Evolutionary conservation across 1,140 invertebrate genomes (phyloP).

Genomic region (Pomacea maculata): DNA sequence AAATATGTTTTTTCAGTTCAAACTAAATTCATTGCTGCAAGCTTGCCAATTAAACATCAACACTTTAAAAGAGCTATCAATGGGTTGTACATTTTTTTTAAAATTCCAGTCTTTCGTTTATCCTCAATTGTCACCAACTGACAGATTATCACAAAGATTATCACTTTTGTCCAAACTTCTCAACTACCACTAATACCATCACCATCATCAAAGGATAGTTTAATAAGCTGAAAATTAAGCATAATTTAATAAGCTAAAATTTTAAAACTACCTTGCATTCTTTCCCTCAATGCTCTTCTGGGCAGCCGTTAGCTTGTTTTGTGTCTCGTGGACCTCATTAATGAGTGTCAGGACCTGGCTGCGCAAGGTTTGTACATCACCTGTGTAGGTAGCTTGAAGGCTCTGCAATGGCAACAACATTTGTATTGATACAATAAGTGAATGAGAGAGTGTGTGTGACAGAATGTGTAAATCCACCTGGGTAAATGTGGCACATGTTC

Average conservation of each 20-base stretch:
- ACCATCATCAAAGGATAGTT: no score
- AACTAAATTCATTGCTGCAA: no score
- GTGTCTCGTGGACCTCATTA: conserved; percentile 36
- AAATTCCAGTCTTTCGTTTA: not conserved
- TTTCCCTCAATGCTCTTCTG: conserved; percentile 25
- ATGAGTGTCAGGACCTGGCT: conserved; percentile 37
- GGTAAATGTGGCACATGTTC: no score
- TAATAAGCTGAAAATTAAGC: not conserved
- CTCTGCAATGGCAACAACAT: not conserved
- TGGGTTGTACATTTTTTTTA: not conserved
- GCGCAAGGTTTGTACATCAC: conserved; percentile 32
- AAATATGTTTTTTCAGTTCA: no score
- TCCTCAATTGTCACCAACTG: not conserved
- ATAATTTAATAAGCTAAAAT: not conserved
- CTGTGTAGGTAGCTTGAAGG: conserved; percentile 12
- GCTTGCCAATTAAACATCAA: not conserved
- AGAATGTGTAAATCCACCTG: no score
- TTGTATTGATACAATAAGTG: no score
- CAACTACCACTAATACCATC: no score
- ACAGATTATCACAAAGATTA: no score
- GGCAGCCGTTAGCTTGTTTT: conserved; percentile 32
- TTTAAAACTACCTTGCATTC: conserved; percentile 22
- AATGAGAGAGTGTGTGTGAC: no score
- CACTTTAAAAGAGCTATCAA: not conserved
- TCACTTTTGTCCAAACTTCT: no score